Evolutionary conservation across 2,113 vertebrate genomes (phyloP).

Genomic region (Gymnogyps californianus): DNA sequence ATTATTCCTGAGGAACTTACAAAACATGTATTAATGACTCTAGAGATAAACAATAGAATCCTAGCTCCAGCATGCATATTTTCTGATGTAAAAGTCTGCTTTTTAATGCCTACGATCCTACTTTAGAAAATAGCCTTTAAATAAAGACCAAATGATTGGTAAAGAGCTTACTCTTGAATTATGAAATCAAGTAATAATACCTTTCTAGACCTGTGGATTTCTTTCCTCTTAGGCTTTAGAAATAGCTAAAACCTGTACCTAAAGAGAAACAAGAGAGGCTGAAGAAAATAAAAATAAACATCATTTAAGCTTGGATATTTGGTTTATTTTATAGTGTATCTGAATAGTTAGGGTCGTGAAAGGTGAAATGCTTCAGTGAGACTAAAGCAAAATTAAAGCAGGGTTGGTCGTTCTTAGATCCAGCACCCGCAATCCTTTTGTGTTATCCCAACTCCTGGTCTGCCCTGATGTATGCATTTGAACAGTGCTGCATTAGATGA

Average conservation of each 20-base stretch:
- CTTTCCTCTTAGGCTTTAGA: background rate
- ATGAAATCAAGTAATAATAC: background rate
- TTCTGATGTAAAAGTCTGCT: background rate
- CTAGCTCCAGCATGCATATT: background rate
- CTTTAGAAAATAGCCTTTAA: background rate
- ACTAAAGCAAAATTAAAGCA: background rate
- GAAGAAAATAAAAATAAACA: background rate
- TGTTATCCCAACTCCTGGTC: background rate
- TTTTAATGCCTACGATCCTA: background rate
- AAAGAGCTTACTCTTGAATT: background rate
- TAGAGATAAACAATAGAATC: background rate
- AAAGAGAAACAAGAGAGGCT: background rate
- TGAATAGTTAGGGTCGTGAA: background rate
- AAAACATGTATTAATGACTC: slow-evolving; percentile 11
- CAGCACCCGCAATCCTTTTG: background rate
- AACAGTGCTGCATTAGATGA: background rate
- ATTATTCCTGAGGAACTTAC: slow-evolving; percentile 13
- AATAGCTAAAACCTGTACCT: background rate
- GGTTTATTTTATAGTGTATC: background rate
- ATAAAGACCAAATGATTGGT: background rate
- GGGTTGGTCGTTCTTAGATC: background rate
- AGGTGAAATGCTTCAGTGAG: background rate
- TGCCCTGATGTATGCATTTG: background rate
- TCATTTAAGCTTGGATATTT: background rate
- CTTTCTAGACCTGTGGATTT: background rate